Evolutionary conservation across 2,797 vertebrate genomes (phyloP), one percentile per base, ranked within the genome.

Genomic region (Phataginus tetradactyla): DNA sequence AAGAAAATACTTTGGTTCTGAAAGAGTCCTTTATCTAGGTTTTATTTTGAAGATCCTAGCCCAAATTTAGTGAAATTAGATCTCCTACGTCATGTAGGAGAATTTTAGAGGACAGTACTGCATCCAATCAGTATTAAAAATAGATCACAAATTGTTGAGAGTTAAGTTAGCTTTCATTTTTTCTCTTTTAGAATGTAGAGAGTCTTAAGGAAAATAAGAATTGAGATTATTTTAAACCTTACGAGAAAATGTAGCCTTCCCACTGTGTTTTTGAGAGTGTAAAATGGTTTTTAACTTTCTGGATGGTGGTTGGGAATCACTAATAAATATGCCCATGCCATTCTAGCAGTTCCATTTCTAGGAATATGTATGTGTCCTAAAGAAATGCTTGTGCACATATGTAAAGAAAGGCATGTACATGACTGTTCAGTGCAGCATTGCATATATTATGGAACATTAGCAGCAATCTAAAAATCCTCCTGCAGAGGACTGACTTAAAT

Each of bases 211-310:
- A 75, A 79, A 49, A 18, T 81, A 81, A 90, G 37, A 96, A 61
- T 81, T 81, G 42, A 90, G 86, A 57, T 93, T 83, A 68, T 81
- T 89, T 93, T 72, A 93, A 87, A 49, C 13, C 18, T 90, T 78
- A 20, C 3, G 20, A 83, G 59, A 84, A 75, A 92, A 91, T 55
- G 80, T 80, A 85, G 39, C n/a, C 39, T 86, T 95, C 34, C 63
- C 7, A 39, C 25, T 59, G 3, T 78, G 17, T 93, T 64, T 90
- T 25, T 93, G 29, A 29, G 32, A 79, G 34, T 95, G 18, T 84
- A 80, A 93, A 92, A 69, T 91, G 42, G 23, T 89, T 91, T 45
- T 87, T 93, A 90, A 81, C 51, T 90, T 92, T 90, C 32, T 93
- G 61, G 29, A 87, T 34, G 11, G 37, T 97, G 32, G 29, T 75